Conservation (phyloP, 2,113 vertebrate genomes). For the Nothoprocta pentlandii region DNA sequence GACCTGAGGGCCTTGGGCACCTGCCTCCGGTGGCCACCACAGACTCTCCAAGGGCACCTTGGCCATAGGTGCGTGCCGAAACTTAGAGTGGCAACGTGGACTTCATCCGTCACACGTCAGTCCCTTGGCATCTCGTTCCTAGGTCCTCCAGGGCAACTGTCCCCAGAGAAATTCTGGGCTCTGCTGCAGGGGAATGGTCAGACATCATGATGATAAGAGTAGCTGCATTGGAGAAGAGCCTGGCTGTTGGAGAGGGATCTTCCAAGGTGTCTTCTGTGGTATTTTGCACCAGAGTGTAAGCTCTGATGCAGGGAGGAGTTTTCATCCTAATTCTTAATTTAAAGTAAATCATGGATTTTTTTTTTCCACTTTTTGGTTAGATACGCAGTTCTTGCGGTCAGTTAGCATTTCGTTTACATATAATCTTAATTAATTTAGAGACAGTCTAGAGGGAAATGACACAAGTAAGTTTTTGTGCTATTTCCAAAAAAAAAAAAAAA, state of each 20-base stretch:
- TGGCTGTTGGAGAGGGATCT: neutral
- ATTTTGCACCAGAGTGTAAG: neutral
- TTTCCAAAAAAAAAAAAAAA: neutral
- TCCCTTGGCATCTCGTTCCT: accelerated
- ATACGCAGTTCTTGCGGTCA: neutral
- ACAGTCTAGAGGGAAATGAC: neutral
- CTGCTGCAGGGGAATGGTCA: neutral
- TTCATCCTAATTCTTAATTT: neutral
- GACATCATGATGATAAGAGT: neutral
- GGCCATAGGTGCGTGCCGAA: no score
- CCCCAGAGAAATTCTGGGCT: neutral
- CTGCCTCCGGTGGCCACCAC: neutral
- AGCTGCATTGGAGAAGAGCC: neutral
- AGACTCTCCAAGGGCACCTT: neutral
- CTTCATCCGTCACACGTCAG: neutral
- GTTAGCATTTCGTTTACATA: neutral
- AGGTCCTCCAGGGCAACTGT: accelerated
- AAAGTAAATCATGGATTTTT: neutral
- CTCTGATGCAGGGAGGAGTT: neutral
- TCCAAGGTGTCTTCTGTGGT: neutral
- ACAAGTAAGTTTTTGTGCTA: neutral
- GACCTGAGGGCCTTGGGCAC: neutral
- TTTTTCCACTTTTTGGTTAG: neutral
- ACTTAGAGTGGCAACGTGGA: accelerated
- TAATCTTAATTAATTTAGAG: neutral